Evolutionary conservation across 2,113 vertebrate species (phyloP).

Genomic region (Illadopsis cleaveri): DNA sequence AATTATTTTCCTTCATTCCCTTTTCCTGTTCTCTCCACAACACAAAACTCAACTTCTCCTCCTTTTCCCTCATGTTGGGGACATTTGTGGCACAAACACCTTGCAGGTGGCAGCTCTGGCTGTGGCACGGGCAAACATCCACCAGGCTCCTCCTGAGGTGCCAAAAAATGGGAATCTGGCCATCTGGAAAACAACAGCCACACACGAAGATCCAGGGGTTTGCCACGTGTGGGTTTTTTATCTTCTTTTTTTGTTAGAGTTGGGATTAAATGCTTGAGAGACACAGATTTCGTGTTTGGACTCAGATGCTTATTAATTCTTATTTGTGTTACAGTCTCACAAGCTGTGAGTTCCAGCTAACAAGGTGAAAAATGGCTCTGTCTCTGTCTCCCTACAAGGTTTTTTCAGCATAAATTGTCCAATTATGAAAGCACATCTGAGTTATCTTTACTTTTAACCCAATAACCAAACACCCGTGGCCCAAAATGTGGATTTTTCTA

Average conservation of each 20-base stretch:
- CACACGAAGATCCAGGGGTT: background rate
- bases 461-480: too few relatives aligned
- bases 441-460: too few relatives aligned
- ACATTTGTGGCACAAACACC: background rate
- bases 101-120: background rate
- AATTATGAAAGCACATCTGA: too few relatives aligned
- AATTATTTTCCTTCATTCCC: background rate
- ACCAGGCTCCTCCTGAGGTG: rapidly evolving
- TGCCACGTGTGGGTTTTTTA: background rate
- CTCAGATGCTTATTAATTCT: too few relatives aligned
- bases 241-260: background rate
- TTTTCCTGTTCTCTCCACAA: background rate
- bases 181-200: background rate
- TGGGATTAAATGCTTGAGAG: background rate
- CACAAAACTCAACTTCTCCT: background rate
- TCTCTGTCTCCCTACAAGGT: too few relatives aligned
- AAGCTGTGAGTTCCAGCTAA: too few relatives aligned
- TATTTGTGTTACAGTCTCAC: too few relatives aligned
- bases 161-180: background rate
- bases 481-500: too few relatives aligned
- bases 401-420: too few relatives aligned
- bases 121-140: rapidly evolving
- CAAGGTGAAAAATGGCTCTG: too few relatives aligned
- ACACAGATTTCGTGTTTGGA: too few relatives aligned
- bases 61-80: rapidly evolving